Conservation (phyloP, 1,140 invertebrate genomes). For the Tetramorium simillimum region DNA sequence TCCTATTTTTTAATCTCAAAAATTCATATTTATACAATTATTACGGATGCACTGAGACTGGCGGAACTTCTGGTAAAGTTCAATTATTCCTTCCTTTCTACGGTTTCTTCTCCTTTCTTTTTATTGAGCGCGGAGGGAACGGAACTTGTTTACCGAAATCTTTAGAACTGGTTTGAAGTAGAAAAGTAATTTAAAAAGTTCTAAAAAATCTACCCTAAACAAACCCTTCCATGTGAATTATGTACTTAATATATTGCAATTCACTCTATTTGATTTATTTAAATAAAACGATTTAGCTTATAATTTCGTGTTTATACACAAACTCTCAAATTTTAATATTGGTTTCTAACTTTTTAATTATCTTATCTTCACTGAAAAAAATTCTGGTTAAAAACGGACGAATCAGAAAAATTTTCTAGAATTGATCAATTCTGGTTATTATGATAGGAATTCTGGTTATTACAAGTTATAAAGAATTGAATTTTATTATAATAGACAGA, state of each 20-base stretch:
- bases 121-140: background rate
- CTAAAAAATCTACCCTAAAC: background rate
- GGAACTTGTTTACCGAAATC: conserved; percentile 3
- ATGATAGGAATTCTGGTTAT: too few species aligned
- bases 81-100: background rate
- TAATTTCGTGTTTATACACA: background rate
- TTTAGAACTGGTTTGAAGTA: background rate
- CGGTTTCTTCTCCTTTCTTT: background rate
- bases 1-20: background rate
- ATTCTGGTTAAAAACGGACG: too few species aligned
- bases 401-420: too few species aligned
- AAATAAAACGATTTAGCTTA: background rate
- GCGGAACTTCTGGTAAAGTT: background rate
- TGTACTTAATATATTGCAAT: background rate
- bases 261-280: background rate
- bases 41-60: conserved; percentile 1
- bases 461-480: too few species aligned
- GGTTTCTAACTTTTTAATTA: background rate
- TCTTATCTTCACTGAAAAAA: background rate
- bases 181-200: conserved; percentile 30
- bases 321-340: background rate
- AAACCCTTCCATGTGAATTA: background rate
- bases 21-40: conserved; percentile 7
- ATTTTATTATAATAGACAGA: too few species aligned
- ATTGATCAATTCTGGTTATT: too few species aligned